Evolutionary conservation across 2,888 invertebrate species (phyloP).

Genomic region (Tenthredo notha): DNA sequence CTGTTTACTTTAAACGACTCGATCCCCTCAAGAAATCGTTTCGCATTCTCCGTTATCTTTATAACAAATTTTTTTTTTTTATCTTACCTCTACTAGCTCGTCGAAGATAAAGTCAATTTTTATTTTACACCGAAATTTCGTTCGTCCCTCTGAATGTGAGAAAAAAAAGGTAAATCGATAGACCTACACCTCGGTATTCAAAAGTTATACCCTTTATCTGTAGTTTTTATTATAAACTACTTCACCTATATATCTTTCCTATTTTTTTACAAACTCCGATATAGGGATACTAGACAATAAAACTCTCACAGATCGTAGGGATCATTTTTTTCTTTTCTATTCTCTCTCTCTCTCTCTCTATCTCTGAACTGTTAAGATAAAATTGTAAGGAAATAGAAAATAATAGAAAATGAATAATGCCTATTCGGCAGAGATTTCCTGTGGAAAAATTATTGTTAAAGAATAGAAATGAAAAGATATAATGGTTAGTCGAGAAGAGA

Average conservation of each 20-base stretch:
- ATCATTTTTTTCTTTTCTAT: background rate
- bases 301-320: background rate
- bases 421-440: background rate
- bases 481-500: background rate
- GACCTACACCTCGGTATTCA: background rate
- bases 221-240: background rate
- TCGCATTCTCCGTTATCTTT: background rate
- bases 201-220: background rate
- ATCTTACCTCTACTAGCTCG: background rate
- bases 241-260: background rate
- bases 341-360: background rate
- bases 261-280: background rate
- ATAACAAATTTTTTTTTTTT: background rate
- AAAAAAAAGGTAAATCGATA: background rate
- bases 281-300: background rate
- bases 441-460: background rate
- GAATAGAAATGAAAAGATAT: slow-evolving; percentile 10
- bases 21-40: background rate
- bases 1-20: slow-evolving; percentile 13
- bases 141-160: background rate
- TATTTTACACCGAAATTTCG: background rate
- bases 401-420: background rate
- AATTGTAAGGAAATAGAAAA: background rate
- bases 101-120: background rate
- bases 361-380: background rate